phyloP scores from a whole-genome alignment of 2,888 invertebrate genomes.

The Chironomus tentans region DNA sequence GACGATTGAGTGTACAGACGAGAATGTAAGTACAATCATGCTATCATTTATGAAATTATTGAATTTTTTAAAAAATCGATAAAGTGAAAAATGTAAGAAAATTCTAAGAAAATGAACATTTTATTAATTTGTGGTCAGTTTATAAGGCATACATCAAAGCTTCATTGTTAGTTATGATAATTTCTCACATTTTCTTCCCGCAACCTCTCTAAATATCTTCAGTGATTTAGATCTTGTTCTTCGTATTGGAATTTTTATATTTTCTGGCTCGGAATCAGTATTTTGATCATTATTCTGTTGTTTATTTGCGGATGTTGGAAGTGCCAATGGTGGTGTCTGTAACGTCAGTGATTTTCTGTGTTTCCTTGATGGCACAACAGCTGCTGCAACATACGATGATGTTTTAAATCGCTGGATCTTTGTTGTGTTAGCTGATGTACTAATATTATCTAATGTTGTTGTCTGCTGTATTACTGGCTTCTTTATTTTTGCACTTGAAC shows the following conservation, averaged over 20 bases:
- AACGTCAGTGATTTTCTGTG: not conserved
- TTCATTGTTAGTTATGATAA: not conserved
- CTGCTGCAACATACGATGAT: slow-evolving; percentile 51
- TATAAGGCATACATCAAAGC: not conserved
- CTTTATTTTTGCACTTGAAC: slow-evolving; percentile 29
- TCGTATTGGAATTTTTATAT: slow-evolving; percentile 9
- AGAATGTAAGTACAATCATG: not conserved
- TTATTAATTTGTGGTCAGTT: not conserved
- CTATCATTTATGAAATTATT: not conserved
- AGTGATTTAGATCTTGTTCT: not conserved
- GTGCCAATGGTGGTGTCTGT: not conserved
- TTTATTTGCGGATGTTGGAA: not conserved
- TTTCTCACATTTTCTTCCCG: slow-evolving; percentile 7
- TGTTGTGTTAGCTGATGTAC: slow-evolving; percentile 28
- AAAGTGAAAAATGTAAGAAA: not conserved
- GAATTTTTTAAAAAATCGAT: slow-evolving; percentile 6
- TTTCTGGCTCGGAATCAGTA: slow-evolving; percentile 8
- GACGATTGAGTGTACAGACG: no score
- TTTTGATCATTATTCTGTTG: not conserved
- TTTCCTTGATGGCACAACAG: slow-evolving; percentile 44
- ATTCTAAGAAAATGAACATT: slow-evolving; percentile 6
- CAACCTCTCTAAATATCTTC: slow-evolving; percentile 7
- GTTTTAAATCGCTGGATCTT: slow-evolving; percentile 46
- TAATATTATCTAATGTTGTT: slow-evolving; percentile 32
- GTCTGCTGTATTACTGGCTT: slow-evolving; percentile 30